Percentiles rank a stretch among this genome's conserved stretches.
Conservation (phyloP, 2,888 invertebrate species). For the Pollenia amentaria region DNA sequence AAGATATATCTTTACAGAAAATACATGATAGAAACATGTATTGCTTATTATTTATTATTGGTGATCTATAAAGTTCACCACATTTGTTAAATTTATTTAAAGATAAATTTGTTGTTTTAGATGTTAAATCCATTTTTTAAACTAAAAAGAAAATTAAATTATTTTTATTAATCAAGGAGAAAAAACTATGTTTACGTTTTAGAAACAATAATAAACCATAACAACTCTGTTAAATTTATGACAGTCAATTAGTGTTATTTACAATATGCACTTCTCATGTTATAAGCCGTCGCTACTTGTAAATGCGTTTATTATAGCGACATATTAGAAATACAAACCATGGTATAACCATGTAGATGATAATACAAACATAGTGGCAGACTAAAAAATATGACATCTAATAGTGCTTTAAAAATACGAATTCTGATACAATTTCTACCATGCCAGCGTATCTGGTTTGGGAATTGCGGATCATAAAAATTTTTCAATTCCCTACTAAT, state of each 20-base stretch:
- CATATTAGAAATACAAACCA: too few species aligned
- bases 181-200: constrained; percentile 41
- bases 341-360: too few species aligned
- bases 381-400: too few species aligned
- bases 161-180: not conserved
- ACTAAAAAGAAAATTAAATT: not conserved
- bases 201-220: constrained; percentile 51
- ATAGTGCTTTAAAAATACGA: not conserved
- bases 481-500: too few species aligned
- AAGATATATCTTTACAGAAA: constrained; percentile 53
- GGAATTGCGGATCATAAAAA: too few species aligned
- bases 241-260: constrained; percentile 1
- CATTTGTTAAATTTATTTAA: constrained; percentile 57
- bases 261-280: not conserved
- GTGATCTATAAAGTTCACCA: constrained; percentile 63
- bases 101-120: not conserved
- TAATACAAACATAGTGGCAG: not conserved
- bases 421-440: too few species aligned
- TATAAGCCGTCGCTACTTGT: not conserved
- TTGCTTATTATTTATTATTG: constrained; percentile 48
- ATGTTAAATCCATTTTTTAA: constrained; percentile 36
- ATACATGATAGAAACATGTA: constrained; percentile 59
- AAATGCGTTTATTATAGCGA: not conserved
- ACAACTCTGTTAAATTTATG: constrained; percentile 19
- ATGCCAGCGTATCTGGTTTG: too few species aligned